Evolutionary conservation across 1,140 invertebrate species (phyloP).

Genomic region (Ips typographus): DNA sequence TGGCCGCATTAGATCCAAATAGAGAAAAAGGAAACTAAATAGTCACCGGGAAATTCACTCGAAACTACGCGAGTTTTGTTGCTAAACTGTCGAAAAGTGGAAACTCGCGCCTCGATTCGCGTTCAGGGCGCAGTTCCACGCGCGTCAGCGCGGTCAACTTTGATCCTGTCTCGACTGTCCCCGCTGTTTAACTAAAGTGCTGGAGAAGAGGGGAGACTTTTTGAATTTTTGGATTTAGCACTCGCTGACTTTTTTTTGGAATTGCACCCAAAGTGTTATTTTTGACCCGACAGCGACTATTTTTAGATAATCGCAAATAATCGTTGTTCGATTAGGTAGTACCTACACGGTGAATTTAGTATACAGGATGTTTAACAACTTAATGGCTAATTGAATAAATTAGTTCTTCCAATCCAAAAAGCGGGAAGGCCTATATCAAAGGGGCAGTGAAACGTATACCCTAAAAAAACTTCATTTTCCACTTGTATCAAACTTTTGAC

Average conservation of each 20-base stretch:
- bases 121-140: conserved; percentile 32
- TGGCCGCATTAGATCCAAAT: conserved; percentile 42
- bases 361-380: background rate
- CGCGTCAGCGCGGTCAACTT: conserved; percentile 29
- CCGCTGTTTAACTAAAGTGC: conserved; percentile 34
- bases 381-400: too few species aligned
- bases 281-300: background rate
- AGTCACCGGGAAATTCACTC: conserved; percentile 25
- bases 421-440: too few species aligned
- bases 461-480: too few species aligned
- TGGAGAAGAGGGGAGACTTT: conserved; percentile 23
- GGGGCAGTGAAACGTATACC: too few species aligned
- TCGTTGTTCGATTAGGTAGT: too few species aligned
- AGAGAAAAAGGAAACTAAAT: conserved; percentile 27
- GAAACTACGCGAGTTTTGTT: conserved; percentile 36
- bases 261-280: conserved; percentile 10
- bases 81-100: conserved; percentile 44
- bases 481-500: too few species aligned
- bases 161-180: conserved; percentile 20
- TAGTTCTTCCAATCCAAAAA: too few species aligned
- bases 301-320: background rate
- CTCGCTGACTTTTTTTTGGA: conserved; percentile 13
- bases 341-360: background rate
- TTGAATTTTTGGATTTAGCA: conserved; percentile 34
- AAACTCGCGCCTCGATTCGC: conserved; percentile 37